Evolutionary conservation across 2,888 invertebrate species (phyloP), one percentile per base, ranked within the genome.

Genomic region (Barypeithes pellucidus): DNA sequence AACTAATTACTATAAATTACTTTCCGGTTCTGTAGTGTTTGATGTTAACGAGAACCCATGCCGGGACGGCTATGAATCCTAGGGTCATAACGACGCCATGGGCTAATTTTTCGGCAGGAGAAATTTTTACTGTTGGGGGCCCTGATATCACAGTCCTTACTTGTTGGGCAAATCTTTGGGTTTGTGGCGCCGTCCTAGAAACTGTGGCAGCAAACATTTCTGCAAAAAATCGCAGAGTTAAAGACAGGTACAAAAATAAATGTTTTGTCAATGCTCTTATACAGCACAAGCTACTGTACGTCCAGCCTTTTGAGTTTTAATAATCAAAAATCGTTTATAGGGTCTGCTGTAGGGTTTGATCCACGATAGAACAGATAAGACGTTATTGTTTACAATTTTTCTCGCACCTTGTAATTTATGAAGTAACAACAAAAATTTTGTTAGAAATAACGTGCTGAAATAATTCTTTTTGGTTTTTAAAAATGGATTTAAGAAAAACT

Each of bases 11-110:
- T 18, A 33, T 12, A 20, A 41, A 22, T 65, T 50, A 65, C 5
- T 41, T 45, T 33, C 43, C 33, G 7, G 20, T 81, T 78, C 82
- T 84, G 80, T 86, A 86, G 45, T 83, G 75, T 59, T 83, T 82
- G 59, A 86, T 80, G 78, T 86, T 81, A 41, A 79, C 76, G 8
- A 85, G 78, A 2, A 86, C 84, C 82, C 84, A 86, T 0, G 75
- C 75, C 16, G 86, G 86, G 33, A 84, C 69, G 29, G 80, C 78
- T 22, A 81, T 36, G 12, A 82, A 76, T n/a, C 81, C 79, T 33
- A 72, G 72, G 18, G 77, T 47, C 68, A 86, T 82, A 7, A 80
- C 66, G 22, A 80, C 3, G 1, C 83, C 85, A 76, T 85, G 85
- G 22, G 75, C 76, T 0, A 79, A 18, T 77, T 85, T 85, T 78